phyloP scores from a whole-genome alignment of 1,140 invertebrate genomes.

The Ylistrum balloti region DNA sequence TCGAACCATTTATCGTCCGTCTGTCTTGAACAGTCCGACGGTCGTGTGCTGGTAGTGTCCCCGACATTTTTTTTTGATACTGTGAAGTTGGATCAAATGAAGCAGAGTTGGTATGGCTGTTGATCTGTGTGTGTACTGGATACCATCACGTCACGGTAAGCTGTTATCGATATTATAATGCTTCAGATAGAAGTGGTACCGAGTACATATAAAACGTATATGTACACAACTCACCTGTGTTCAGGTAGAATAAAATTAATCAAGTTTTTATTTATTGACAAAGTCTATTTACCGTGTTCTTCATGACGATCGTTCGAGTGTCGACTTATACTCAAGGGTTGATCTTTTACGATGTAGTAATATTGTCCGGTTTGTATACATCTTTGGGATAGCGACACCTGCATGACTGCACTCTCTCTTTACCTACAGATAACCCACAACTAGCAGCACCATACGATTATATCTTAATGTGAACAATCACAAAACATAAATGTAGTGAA shows the following conservation, averaged over 20 bases:
- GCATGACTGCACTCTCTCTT: background rate
- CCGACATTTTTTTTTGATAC: background rate
- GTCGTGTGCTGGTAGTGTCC: background rate
- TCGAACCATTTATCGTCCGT: background rate
- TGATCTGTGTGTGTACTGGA: background rate
- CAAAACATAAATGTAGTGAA: background rate
- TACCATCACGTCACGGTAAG: background rate
- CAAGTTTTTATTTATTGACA: conserved; percentile 40
- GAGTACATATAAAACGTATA: background rate
- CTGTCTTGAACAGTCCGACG: background rate
- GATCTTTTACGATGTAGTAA: background rate
- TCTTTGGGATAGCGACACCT: background rate
- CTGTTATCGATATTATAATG: background rate
- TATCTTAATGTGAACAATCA: background rate
- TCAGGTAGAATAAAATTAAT: conserved; percentile 40
- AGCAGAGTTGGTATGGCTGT: background rate
- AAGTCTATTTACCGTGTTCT: conserved; percentile 15
- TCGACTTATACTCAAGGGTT: background rate
- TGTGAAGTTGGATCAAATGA: background rate
- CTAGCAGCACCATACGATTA: background rate
- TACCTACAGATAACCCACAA: background rate
- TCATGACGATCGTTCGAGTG: background rate
- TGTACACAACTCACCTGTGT: conserved; percentile 12
- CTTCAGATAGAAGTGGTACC: background rate
- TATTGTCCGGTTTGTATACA: background rate